These are phyloP conservation scores for Zaprionus tsacasi DNA, from an alignment of 1,140 invertebrate species.

Conservation along the genomic window DNA sequence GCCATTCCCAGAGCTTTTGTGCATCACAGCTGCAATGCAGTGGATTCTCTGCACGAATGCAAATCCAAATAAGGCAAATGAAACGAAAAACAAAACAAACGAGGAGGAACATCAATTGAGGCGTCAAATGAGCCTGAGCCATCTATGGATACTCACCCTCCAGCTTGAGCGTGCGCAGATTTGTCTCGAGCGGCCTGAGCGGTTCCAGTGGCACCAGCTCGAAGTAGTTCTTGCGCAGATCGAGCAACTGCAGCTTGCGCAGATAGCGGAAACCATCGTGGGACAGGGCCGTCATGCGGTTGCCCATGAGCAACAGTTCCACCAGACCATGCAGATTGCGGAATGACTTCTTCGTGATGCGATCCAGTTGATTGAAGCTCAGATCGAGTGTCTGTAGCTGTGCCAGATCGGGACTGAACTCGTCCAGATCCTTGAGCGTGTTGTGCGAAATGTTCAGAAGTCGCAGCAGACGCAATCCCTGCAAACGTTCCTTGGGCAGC, in stretches of 20 bases:
- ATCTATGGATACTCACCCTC: constrained; percentile 87
- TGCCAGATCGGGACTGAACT: constrained; percentile 91
- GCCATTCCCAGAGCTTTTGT: constrained; percentile 94
- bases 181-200: constrained; percentile 91
- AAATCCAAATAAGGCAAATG: no score
- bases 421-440: constrained; percentile 91
- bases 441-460: constrained; percentile 93
- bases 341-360: constrained; percentile 91
- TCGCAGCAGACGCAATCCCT: constrained; percentile 90
- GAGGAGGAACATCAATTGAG: constrained; percentile 11
- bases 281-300: constrained; percentile 92
- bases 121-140: not conserved
- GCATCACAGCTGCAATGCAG: constrained; percentile 92
- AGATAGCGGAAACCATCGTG: constrained; percentile 92
- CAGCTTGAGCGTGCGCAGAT: constrained; percentile 90
- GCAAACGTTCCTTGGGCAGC: constrained; percentile 92
- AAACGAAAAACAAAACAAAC: not conserved
- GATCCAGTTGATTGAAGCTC: constrained; percentile 92
- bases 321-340: constrained; percentile 89
- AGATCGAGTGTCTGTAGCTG: constrained; percentile 92
- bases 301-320: constrained; percentile 92
- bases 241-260: constrained; percentile 91
- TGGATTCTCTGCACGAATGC: constrained; percentile 89
- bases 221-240: constrained; percentile 93
- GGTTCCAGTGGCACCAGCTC: constrained; percentile 92